phyloP scores from a whole-genome alignment of 2,113 vertebrate genomes.

The Crypturellus undulatus region DNA sequence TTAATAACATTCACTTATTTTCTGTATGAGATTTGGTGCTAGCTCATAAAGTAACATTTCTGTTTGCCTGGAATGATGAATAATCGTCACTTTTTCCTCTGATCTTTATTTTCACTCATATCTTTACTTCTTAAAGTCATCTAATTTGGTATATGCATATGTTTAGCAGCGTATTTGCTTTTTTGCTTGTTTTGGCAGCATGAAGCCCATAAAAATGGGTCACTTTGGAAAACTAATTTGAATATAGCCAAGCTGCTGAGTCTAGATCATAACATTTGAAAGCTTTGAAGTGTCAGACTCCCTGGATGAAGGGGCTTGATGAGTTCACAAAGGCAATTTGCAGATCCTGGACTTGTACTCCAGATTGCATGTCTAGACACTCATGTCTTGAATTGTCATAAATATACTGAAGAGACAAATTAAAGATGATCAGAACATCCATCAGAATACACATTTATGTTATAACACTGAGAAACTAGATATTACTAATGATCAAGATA shows the following conservation, averaged over 20 bases:
- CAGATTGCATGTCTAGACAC: neutral
- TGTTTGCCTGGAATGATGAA: neutral
- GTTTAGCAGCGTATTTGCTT: neutral
- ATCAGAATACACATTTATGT: neutral
- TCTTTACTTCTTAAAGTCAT: neutral
- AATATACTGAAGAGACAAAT: neutral
- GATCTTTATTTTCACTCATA: neutral
- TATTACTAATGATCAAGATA: neutral
- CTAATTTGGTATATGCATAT: neutral
- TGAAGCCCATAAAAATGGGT: neutral
- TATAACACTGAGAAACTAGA: neutral
- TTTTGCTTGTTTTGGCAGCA: neutral
- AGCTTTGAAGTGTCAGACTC: neutral
- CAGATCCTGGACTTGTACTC: neutral
- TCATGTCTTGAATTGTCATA: neutral
- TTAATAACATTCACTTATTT: neutral
- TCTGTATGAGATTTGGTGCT: neutral
- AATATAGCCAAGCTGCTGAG: neutral
- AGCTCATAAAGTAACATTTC: neutral
- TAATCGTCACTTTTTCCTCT: neutral
- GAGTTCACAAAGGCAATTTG: neutral
- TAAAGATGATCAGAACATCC: neutral
- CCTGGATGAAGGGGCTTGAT: neutral
- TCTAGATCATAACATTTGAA: neutral
- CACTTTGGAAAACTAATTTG: neutral